Percentiles rank a stretch among this genome's conserved stretches.
phyloP scores from a whole-genome alignment of 2,888 invertebrate species.

The Gibbula magus region DNA sequence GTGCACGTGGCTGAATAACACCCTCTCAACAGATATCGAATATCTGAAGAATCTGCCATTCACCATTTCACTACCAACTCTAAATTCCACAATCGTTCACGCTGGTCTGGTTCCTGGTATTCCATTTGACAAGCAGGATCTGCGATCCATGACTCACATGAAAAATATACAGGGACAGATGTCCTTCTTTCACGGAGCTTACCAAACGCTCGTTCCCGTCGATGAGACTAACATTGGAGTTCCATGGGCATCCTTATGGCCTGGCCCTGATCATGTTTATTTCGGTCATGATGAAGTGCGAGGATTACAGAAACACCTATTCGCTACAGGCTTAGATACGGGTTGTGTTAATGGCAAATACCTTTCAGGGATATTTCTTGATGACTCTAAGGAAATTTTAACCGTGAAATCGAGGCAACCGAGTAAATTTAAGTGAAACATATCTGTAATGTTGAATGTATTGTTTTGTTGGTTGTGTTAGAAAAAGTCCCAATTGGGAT shows the following conservation, averaged over 20 bases:
- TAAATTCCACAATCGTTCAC: slow-evolving; percentile 70
- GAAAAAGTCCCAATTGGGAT: too few relatives aligned
- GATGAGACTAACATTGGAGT: slow-evolving; percentile 55
- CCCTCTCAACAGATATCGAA: slow-evolving; percentile 61
- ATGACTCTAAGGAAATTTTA: not conserved
- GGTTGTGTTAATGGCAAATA: slow-evolving; percentile 73
- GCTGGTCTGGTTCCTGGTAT: slow-evolving; percentile 71
- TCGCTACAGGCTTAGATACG: slow-evolving; percentile 75
- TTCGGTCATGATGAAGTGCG: slow-evolving; percentile 74
- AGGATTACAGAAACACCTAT: slow-evolving; percentile 61
- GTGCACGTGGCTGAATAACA: slow-evolving; percentile 65
- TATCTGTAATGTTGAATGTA: too few relatives aligned
- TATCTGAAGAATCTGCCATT: slow-evolving; percentile 71
- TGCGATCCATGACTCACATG: slow-evolving; percentile 68
- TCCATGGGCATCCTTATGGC: slow-evolving; percentile 72
- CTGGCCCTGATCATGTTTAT: slow-evolving; percentile 74
- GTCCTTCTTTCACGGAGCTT: not conserved
- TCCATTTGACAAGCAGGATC: slow-evolving; percentile 57
- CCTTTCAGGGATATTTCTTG: slow-evolving; percentile 62
- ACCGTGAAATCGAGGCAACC: not conserved
- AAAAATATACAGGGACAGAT: slow-evolving; percentile 62
- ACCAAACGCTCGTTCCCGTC: slow-evolving; percentile 32
- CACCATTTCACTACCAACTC: slow-evolving; percentile 69
- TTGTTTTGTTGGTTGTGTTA: too few relatives aligned
- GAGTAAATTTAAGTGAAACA: not conserved